These are phyloP conservation scores for Drosophila algonquin DNA, from an alignment of 2,888 invertebrate species.

Conservation along the genomic window DNA sequence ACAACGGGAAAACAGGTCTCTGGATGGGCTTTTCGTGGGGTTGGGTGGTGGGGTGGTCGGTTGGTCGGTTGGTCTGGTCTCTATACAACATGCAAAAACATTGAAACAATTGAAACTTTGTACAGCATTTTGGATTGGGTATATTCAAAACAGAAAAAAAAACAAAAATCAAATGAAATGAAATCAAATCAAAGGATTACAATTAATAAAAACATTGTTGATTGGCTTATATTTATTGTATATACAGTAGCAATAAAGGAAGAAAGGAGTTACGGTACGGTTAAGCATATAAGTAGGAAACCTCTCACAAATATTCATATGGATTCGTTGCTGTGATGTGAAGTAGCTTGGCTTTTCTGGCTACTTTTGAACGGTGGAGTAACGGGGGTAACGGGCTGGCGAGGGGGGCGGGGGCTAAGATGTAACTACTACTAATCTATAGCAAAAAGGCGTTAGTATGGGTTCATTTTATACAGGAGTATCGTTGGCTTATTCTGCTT, in stretches of 20 bases:
- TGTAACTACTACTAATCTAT: slow-evolving; percentile 30
- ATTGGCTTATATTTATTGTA: slow-evolving; percentile 46
- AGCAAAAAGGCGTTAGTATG: slow-evolving; percentile 45
- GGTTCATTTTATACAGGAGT: slow-evolving; percentile 31
- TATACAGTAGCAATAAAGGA: slow-evolving; percentile 50
- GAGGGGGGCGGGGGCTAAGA: slow-evolving; percentile 17
- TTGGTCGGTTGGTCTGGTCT: background rate
- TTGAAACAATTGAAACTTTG: slow-evolving; percentile 35
- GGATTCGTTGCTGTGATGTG: slow-evolving; percentile 63
- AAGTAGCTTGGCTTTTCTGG: slow-evolving; percentile 69
- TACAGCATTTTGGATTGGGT: slow-evolving; percentile 29
- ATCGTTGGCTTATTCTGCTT: slow-evolving; percentile 40
- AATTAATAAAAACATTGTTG: slow-evolving; percentile 18
- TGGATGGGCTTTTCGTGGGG: background rate
- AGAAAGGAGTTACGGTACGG: slow-evolving; percentile 3
- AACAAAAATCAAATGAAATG: slow-evolving; percentile 16
- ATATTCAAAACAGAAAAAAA: slow-evolving; percentile 26
- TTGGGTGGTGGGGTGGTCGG: background rate
- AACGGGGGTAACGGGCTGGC: no score
- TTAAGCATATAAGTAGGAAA: slow-evolving; percentile 63
- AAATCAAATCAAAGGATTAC: slow-evolving; percentile 7
- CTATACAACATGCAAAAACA: slow-evolving; percentile 40
- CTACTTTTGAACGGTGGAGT: slow-evolving; percentile 36
- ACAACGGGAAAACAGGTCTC: slow-evolving; percentile 17
- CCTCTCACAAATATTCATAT: slow-evolving; percentile 78